These are phyloP conservation scores for Calidris pugnax DNA, from an alignment of 2,113 vertebrate species.

Conservation along the genomic window DNA sequence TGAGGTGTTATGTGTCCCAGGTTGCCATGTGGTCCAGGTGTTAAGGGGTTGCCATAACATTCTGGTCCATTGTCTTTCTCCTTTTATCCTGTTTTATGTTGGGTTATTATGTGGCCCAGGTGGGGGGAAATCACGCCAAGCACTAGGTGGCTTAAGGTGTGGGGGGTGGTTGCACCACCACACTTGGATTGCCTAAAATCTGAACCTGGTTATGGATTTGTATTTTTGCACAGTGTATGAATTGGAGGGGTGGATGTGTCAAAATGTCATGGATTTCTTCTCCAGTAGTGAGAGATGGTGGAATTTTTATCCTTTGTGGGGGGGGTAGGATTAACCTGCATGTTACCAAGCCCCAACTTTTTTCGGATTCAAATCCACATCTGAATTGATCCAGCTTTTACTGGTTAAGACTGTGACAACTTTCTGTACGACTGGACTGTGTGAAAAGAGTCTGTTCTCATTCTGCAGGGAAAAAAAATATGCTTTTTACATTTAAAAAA, in stretches of 20 bases:
- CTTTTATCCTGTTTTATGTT: background rate
- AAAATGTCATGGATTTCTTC: background rate
- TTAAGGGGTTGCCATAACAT: background rate
- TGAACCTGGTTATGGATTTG: background rate
- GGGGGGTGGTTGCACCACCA: background rate
- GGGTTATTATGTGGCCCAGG: background rate
- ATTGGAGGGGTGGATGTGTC: background rate
- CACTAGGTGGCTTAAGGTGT: background rate
- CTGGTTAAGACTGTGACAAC: background rate
- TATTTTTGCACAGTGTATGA: background rate
- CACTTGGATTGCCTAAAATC: background rate
- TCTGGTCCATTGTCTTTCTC: background rate
- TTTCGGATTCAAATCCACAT: background rate
- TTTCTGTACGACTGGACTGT: background rate
- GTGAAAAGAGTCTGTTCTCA: background rate
- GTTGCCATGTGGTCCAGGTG: background rate
- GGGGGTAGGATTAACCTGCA: background rate
- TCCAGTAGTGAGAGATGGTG: background rate
- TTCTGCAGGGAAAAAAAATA: background rate
- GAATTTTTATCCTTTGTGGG: background rate
- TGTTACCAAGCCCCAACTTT: background rate
- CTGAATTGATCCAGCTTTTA: background rate
- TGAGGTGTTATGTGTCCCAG: too few species aligned
- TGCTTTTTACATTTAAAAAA: slow-evolving; percentile 1
- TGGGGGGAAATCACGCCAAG: background rate